A percentile compares a stretch with the other conserved stretches of the same genome.
phyloP scores from a whole-genome alignment of 2,888 invertebrate genomes.

The Anthrax anthrax region DNA sequence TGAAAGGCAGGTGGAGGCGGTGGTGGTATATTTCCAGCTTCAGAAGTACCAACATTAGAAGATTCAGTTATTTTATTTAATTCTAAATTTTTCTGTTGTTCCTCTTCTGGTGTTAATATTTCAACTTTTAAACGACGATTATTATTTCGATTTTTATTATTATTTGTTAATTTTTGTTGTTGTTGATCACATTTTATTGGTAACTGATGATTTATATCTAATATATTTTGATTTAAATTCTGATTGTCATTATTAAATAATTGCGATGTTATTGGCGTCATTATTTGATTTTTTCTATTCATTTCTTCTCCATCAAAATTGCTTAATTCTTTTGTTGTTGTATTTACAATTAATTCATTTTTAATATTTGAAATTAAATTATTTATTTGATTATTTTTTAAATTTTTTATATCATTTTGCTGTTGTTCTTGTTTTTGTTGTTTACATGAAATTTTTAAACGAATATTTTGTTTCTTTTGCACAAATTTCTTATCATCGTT shows the following conservation, averaged over 20 bases:
- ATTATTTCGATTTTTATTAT: too few relatives aligned
- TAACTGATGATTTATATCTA: not conserved
- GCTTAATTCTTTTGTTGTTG: too few relatives aligned
- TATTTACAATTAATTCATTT: not conserved
- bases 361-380: not conserved
- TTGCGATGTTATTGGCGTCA: not conserved
- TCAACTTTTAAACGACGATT: not conserved
- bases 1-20: slow-evolving; percentile 3
- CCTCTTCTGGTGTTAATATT: not conserved
- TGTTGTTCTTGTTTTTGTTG: not conserved
- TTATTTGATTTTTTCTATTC: not conserved
- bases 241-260: not conserved
- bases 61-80: too few relatives aligned
- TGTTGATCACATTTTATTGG: not conserved
- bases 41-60: not conserved
- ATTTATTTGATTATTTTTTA: not conserved
- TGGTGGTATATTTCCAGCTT: not conserved
- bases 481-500: not conserved
- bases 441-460: not conserved
- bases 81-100: too few relatives aligned
- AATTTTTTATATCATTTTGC: not conserved
- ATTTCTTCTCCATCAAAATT: not conserved
- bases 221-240: not conserved
- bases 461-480: not conserved
- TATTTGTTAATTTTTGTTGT: not conserved